phyloP scores from a whole-genome alignment of 2,888 invertebrate genomes.

The Aphidoletes aphidimyza region DNA sequence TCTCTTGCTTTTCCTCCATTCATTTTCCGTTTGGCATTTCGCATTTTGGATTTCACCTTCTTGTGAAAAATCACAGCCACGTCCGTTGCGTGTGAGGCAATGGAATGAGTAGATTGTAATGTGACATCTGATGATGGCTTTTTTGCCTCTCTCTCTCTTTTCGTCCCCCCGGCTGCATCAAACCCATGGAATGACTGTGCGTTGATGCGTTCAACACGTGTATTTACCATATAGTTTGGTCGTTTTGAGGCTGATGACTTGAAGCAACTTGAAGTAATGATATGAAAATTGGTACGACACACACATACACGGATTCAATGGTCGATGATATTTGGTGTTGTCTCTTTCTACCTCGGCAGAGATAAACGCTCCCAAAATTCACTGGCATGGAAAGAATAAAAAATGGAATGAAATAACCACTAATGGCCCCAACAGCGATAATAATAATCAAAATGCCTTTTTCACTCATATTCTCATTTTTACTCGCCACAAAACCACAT shows the following conservation, averaged over 20 bases:
- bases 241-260: background rate
- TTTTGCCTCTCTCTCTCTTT: too few species aligned
- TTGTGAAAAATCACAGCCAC: conserved; percentile 22
- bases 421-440: conserved; percentile 26
- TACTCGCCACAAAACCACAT: background rate
- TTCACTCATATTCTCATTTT: background rate
- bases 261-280: background rate
- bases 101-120: too few species aligned
- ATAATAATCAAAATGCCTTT: conserved; percentile 42
- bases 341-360: too few species aligned
- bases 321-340: too few species aligned
- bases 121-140: too few species aligned
- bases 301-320: too few species aligned
- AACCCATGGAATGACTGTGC: conserved; percentile 4
- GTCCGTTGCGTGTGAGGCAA: background rate
- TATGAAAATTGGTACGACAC: too few species aligned
- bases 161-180: too few species aligned
- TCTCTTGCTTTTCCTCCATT: background rate
- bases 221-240: background rate
- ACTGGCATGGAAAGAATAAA: conserved; percentile 2
- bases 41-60: background rate
- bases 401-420: conserved; percentile 27
- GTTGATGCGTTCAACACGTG: background rate
- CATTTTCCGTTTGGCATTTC: too few species aligned
- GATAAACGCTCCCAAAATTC: background rate